Evolutionary conservation across 2,888 invertebrate species (phyloP).

Genomic region (Pseudolycoriella hygida): DNA sequence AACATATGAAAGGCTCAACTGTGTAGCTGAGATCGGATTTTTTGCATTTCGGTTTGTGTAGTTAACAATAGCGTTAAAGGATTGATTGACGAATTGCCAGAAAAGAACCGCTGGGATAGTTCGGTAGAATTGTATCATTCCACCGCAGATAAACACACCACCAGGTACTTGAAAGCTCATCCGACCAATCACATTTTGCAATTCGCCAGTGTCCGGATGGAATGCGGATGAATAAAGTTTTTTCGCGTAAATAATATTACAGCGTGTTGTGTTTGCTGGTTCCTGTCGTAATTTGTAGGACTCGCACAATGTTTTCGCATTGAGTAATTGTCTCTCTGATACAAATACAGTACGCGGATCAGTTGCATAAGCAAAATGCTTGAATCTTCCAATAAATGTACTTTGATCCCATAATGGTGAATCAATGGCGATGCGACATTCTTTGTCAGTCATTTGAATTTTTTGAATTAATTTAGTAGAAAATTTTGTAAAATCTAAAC

Average conservation of each 20-base stretch:
- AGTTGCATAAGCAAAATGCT: slow-evolving; percentile 70
- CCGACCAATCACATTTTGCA: slow-evolving; percentile 78
- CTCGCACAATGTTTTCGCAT: slow-evolving; percentile 57
- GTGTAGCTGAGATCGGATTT: slow-evolving; percentile 56
- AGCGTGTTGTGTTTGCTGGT: slow-evolving; percentile 43
- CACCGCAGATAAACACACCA: slow-evolving; percentile 68
- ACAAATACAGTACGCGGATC: slow-evolving; percentile 55
- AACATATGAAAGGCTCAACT: slow-evolving; percentile 69
- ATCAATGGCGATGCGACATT: slow-evolving; percentile 53
- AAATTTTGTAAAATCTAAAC: too few relatives aligned
- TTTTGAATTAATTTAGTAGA: too few relatives aligned
- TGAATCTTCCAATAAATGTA: slow-evolving; percentile 62
- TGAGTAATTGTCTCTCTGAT: slow-evolving; percentile 44
- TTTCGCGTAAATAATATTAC: slow-evolving; percentile 63
- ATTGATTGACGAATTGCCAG: slow-evolving; percentile 93
- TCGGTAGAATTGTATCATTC: slow-evolving; percentile 81
- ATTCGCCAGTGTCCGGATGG: slow-evolving; percentile 79
- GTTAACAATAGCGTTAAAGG: slow-evolving; percentile 88
- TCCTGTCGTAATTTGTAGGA: slow-evolving; percentile 52
- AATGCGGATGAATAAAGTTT: slow-evolving; percentile 78
- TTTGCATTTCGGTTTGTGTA: slow-evolving; percentile 86
- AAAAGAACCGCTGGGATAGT: slow-evolving; percentile 72
- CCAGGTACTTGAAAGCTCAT: slow-evolving; percentile 88
- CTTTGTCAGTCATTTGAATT: too few relatives aligned
- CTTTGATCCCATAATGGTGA: slow-evolving; percentile 66